Conservation (phyloP, 1,140 invertebrate genomes). For the Calycopis cecrops region DNA sequence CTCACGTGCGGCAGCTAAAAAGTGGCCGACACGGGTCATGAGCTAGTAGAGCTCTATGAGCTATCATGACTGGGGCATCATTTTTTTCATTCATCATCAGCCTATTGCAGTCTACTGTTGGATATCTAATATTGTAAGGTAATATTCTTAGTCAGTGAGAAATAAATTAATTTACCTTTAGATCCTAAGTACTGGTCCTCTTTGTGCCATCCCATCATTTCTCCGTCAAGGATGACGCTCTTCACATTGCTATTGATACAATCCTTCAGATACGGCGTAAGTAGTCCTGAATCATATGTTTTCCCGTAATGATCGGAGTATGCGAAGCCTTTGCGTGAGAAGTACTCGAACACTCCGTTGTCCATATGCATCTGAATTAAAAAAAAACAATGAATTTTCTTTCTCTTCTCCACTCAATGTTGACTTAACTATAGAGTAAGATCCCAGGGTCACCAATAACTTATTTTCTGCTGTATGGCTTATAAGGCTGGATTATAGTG, state of each 20-base stretch:
- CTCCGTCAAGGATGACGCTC: constrained; percentile 93
- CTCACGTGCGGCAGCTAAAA: too few relatives aligned
- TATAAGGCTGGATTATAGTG: too few relatives aligned
- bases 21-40: too few relatives aligned
- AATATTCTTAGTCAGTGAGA: not conserved
- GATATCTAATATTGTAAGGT: too few relatives aligned
- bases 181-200: constrained; percentile 77
- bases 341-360: constrained; percentile 87
- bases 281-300: constrained; percentile 74
- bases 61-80: too few relatives aligned
- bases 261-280: constrained; percentile 82
- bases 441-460: too few relatives aligned
- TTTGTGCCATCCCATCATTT: constrained; percentile 94
- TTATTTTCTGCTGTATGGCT: too few relatives aligned
- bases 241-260: constrained; percentile 79
- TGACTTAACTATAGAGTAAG: too few relatives aligned
- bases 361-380: constrained; percentile 85
- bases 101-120: too few relatives aligned
- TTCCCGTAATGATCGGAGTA: constrained; percentile 85
- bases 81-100: too few relatives aligned
- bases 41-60: too few relatives aligned
- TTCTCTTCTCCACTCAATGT: too few relatives aligned
- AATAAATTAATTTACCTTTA: constrained; percentile 75
- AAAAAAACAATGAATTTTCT: not conserved
- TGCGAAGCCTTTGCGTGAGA: constrained; percentile 88